Evolutionary conservation across 2,888 invertebrate genomes (phyloP), one percentile per base, ranked within the genome.

Genomic region (Maniola hyperantus): DNA sequence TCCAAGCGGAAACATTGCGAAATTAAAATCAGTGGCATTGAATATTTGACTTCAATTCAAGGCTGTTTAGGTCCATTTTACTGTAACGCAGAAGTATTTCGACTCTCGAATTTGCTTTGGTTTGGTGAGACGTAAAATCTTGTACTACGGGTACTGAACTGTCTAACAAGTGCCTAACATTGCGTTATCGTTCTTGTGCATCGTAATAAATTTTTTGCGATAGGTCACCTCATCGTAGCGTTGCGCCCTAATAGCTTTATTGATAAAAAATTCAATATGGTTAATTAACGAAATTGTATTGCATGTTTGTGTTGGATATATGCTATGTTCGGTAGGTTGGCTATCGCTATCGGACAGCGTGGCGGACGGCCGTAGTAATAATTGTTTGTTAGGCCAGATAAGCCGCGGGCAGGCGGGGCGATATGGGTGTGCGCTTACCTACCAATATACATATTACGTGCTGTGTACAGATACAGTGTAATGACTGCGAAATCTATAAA

Each of bases 321-420:
- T n/a, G 33, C n/a, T 36, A 57, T 34, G 15, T 44, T 11, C 55
- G 39, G 55, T 62, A 39, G 51, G 51, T 36, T 62, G 33, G 58
- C 39, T 55, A 60, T 67, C 60, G 55, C 48, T 55, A 65, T 58
- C 65, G 63, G 65, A 44, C 67, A 65, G 65, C 63, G 59, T 42
- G 53, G 50, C 10, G 50, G 18, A 54, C 58, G 67, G 59, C 46
- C 65, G 64, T 39, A 54, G 59, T 48, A 36, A 46, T 70, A 63
- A 67, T 70, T 70, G 67, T 70, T 67, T 70, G 65, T 50, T 58
- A 54, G 67, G n/a, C 46, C 65, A 65, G 70, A 70, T 70, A 70
- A 67, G 70, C 67, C 50, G 50, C 58, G 67, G 58, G 64, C 67
- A 50, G 60, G 69, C 33, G 11, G 57, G 57, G 57, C 60, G 50